These are phyloP conservation scores for Platorchestia sp. DNA, from an alignment of 1,140 invertebrate species.

Conservation along the genomic window DNA sequence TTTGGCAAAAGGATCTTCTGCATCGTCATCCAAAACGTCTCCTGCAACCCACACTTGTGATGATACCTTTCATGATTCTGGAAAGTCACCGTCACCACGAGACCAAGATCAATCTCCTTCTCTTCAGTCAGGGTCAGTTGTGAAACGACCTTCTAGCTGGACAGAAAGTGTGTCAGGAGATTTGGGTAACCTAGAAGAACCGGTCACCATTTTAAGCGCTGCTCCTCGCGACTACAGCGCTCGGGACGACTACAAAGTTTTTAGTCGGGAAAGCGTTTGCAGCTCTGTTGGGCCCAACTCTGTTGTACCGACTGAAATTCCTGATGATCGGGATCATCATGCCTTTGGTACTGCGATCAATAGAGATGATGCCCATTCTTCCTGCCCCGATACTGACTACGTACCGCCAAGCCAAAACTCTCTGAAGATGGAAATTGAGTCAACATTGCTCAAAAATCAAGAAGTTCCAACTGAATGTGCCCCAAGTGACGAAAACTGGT, in stretches of 20 bases:
- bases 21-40: neutral
- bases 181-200: neutral
- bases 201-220: neutral
- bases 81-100: neutral
- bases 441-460: neutral
- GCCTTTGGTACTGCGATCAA: neutral
- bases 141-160: slow-evolving; percentile 3
- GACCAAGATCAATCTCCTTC: neutral
- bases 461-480: neutral
- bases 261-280: neutral
- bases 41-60: neutral
- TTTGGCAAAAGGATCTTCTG: neutral
- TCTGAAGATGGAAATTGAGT: slow-evolving; percentile 24
- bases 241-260: slow-evolving; percentile 14
- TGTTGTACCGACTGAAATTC: neutral
- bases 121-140: neutral
- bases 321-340: neutral
- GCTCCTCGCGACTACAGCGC: slow-evolving; percentile 11
- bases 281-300: neutral
- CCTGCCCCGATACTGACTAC: neutral
- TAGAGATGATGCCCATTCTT: neutral
- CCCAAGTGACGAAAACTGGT: neutral
- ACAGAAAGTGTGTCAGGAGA: neutral
- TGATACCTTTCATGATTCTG: neutral
- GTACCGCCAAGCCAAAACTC: slow-evolving; percentile 1